A percentile compares a stretch with the other conserved stretches of the same genome.
Conservation (phyloP, 2,888 invertebrate species). For the Agrochola circellaris region DNA sequence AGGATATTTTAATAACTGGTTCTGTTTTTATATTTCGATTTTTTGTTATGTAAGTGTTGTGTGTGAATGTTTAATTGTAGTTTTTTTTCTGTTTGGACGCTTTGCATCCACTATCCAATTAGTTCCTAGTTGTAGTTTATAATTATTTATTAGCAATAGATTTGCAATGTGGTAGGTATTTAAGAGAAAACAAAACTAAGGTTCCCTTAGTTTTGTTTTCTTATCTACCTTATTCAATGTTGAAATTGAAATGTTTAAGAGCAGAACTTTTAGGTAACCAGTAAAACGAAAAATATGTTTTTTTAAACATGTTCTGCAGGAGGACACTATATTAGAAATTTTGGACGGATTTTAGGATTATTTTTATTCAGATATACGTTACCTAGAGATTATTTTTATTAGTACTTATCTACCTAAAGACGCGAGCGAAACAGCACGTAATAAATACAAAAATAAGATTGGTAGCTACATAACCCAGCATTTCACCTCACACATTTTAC, state of each 20-base stretch:
- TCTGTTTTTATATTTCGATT: conserved; percentile 27
- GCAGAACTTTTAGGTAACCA: neutral
- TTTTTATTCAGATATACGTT: neutral
- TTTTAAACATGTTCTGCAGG: neutral
- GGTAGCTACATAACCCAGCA: too few species aligned
- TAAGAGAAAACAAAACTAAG: too few species aligned
- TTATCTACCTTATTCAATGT: neutral
- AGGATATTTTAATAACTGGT: conserved; percentile 55
- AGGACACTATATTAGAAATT: neutral
- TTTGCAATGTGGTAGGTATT: neutral
- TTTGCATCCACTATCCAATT: neutral
- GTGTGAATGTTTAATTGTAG: conserved; percentile 11
- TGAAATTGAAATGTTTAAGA: neutral
- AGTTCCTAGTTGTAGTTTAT: neutral
- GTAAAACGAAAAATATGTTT: neutral
- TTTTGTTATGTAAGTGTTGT: conserved; percentile 25
- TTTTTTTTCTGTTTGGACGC: neutral
- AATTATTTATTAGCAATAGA: neutral
- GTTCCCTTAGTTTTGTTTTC: too few species aligned
- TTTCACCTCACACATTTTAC: conserved; percentile 1
- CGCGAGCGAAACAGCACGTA: too few species aligned
- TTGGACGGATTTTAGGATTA: neutral
- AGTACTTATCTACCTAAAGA: too few species aligned
- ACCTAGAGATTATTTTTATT: neutral
- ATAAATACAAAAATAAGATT: neutral